phyloP scores from a whole-genome alignment of 2,113 vertebrate genomes.

The Mormyrus lacerda region DNA sequence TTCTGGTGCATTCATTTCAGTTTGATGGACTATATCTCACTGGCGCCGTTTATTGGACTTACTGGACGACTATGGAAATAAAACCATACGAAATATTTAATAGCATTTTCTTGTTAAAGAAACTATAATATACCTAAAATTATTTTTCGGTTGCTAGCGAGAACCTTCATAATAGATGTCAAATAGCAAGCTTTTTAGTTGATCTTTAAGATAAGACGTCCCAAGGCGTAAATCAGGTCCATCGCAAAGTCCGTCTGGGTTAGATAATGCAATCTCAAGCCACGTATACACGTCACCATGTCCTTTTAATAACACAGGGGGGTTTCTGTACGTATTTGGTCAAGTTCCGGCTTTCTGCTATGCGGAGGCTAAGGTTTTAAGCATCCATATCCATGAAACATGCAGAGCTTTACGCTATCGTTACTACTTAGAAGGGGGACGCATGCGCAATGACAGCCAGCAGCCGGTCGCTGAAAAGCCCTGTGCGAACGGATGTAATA shows the following conservation, averaged over 20 bases:
- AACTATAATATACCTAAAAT: not conserved
- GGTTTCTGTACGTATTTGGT: constrained; percentile 10
- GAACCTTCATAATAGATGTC: not conserved
- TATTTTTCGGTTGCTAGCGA: not conserved
- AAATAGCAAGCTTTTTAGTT: not conserved
- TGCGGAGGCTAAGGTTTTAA: not conserved
- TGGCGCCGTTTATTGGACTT: not conserved
- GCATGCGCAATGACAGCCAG: constrained; percentile 66
- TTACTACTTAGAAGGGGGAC: constrained; percentile 48
- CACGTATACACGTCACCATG: not conserved
- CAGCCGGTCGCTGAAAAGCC: constrained; percentile 58
- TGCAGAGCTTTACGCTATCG: constrained; percentile 42
- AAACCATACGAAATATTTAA: not conserved
- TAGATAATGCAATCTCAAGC: not conserved
- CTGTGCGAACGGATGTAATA: constrained; percentile 71
- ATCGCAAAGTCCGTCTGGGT: not conserved
- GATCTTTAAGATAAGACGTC: not conserved
- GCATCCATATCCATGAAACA: constrained; percentile 37
- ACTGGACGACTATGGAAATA: not conserved
- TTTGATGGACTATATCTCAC: not conserved
- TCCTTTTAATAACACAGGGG: not conserved
- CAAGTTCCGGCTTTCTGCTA: not conserved
- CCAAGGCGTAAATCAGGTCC: not conserved
- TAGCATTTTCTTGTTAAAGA: not conserved
- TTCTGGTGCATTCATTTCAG: not conserved